Conservation (phyloP, 2,797 vertebrate species). For the Sebastes reedi region DNA sequence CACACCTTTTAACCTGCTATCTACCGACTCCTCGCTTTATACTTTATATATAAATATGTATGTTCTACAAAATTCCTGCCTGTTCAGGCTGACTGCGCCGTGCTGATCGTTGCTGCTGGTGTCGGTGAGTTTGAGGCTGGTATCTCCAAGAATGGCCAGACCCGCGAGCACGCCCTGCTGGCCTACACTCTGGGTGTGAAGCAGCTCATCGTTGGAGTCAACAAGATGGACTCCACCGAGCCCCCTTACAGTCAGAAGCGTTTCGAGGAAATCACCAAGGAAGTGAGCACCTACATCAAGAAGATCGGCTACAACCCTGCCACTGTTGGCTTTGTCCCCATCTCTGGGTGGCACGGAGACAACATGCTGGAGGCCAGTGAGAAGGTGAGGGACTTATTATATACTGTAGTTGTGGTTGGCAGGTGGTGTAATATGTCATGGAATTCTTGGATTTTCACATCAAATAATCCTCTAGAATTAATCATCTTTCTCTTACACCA, state of each 20-base stretch:
- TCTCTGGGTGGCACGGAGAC: conserved; percentile 88
- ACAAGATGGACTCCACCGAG: conserved; percentile 89
- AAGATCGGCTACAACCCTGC: conserved; percentile 87
- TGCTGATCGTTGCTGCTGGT: conserved; percentile 85
- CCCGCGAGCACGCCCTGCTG: conserved; percentile 85
- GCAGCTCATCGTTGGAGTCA: conserved; percentile 84
- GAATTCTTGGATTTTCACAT: not conserved
- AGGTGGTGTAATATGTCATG: not conserved
- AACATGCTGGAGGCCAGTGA: conserved; percentile 86
- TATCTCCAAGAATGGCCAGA: conserved; percentile 87
- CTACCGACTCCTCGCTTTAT: not conserved
- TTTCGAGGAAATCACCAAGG: conserved; percentile 86
- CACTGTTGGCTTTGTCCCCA: conserved; percentile 82
- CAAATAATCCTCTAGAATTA: not conserved
- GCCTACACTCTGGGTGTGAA: conserved; percentile 86
- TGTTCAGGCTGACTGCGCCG: conserved; percentile 84
- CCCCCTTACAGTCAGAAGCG: conserved; percentile 84
- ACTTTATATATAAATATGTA: not conserved
- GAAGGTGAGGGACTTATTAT: conserved; percentile 63
- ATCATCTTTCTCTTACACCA: too few species aligned
- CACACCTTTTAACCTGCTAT: not conserved
- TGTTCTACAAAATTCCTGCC: not conserved
- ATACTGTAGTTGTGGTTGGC: not conserved
- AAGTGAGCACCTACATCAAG: conserved; percentile 87
- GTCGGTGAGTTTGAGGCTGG: conserved; percentile 87